Evolutionary conservation across 2,113 vertebrate species (phyloP), one percentile per base, ranked within the genome.

Genomic region (Clupea harengus): DNA sequence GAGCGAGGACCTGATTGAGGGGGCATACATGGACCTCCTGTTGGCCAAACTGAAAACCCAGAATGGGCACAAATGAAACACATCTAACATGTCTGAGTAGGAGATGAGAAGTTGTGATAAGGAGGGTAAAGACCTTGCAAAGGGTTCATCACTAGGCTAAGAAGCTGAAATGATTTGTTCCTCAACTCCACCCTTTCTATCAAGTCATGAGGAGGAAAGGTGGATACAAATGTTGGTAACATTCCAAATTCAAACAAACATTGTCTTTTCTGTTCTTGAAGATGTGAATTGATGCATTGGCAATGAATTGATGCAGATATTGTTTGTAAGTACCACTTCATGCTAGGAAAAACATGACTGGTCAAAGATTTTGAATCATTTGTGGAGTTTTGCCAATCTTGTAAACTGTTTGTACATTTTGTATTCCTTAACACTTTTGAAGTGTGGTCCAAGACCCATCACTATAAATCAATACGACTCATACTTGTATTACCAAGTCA

Each of bases 11-110:
- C 94, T 97, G 85, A 89, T 96, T 82, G 93, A 94, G 0, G 95
- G 96, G 0, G 96, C 97, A 1, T 97, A 97, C 89, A 88, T 97
- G 91, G 97, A 97, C 84, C 93, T 97, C 22, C 50, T 97, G 0
- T 88, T 93, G 86, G 84, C 54, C 47, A 86, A 90, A 25, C 52
- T 45, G 20, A 75, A 85, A 67, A 78, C 28, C 72, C 54, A 82
- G 22, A 88, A 90, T 72, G 89, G 85, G 86, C 45, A 87, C 72
- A 17, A 78, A 78, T 78, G 15, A 78, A 5, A 15, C 8, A 28
- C n/a, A 22, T 2, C 54, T 60, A 60, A 18, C 39, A 39, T 60
- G 20, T 60, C 54, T 22, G 20, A 60, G 18, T 20, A 6, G 20
- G 22, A 49, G 1, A 6, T 60, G 20, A 60, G 54, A 60, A 60